Base-by-base conservation (phyloP, 2,888 invertebrate species). In the Electrophaes corylata region DNA sequence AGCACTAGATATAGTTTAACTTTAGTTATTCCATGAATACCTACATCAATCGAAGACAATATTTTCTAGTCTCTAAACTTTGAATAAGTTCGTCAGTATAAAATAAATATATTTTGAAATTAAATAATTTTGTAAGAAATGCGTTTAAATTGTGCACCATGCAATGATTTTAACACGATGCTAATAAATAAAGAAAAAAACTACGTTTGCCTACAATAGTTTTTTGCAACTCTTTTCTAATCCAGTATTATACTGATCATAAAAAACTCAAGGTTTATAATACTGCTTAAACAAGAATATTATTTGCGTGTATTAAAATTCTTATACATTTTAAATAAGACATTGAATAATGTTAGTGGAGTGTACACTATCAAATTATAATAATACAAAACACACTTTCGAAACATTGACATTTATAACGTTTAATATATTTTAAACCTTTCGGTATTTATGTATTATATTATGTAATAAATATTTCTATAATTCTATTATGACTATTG, bases 21-120 rank as follows among this genome's bases (percentile, higher is more conserved):
- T 41, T 20, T 12, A n/a, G 19, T 12, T 43, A 26, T 43, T 43
- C 4, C 23, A 40, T 39, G 40, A 19, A 10, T 43, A 43, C 14
- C 65, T 65, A 67, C 60, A 26, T 48, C 39, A 45, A 57, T 51
- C 57, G 60, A 61, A 62, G 55, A 60, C 52, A 53, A 16, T 10
- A 14, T 37, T 26, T 26, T n/a, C n/a, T n/a, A n/a, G n/a, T n/a
- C 35, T 31, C 31, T 31, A 18, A 12, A 33, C 47, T 48, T 37
- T 29, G 1, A 11, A 29, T 44, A 26, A 12, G 23, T 37, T 37
- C 12, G 45, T 45, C 20, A 12, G 11, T 43, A 26, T 20, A 14
- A 44, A 45, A 29, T 40, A 19, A 18, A 40, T 35, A 40, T 6
- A 4, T 26, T 26, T 26, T 4, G 1, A 10, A 8, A 29, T 29